Conservation (phyloP, 2,888 invertebrate species). For the Idaea straminata region DNA sequence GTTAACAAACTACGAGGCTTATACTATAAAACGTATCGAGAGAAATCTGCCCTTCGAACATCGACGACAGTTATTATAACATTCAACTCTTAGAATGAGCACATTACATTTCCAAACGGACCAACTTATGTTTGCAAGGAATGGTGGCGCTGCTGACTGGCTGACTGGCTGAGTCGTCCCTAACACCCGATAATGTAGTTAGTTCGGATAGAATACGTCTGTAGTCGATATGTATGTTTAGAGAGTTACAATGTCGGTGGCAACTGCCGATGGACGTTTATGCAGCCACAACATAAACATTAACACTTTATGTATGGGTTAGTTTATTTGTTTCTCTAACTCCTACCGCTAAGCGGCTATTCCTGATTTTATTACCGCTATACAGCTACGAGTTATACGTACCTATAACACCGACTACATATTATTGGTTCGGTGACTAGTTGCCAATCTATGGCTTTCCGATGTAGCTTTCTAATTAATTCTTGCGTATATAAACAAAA, state of each 20-base stretch:
- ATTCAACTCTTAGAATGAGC: not conserved
- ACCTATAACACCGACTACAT: not conserved
- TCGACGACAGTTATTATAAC: not conserved
- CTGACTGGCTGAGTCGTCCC: not conserved
- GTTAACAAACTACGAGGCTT: not conserved
- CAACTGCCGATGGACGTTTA: slow-evolving; percentile 39
- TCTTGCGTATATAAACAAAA: too few species aligned
- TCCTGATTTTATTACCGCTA: slow-evolving; percentile 1
- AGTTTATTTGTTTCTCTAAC: slow-evolving; percentile 31
- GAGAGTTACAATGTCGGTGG: not conserved
- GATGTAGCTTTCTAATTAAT: too few species aligned
- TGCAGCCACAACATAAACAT: slow-evolving; percentile 37
- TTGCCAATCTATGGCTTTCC: too few species aligned
- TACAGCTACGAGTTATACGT: not conserved
- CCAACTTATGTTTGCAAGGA: not conserved
- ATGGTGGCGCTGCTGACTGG: not conserved
- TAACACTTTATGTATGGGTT: slow-evolving; percentile 27
- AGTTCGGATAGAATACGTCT: not conserved
- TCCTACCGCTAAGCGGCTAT: slow-evolving; percentile 5
- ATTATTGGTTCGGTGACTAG: too few species aligned
- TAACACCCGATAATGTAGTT: not conserved
- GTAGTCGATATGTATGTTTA: not conserved
- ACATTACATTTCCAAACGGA: not conserved
- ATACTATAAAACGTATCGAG: not conserved
- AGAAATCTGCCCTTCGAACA: not conserved